Conservation (phyloP, 2,888 invertebrate genomes). For the Lithodes maja region DNA sequence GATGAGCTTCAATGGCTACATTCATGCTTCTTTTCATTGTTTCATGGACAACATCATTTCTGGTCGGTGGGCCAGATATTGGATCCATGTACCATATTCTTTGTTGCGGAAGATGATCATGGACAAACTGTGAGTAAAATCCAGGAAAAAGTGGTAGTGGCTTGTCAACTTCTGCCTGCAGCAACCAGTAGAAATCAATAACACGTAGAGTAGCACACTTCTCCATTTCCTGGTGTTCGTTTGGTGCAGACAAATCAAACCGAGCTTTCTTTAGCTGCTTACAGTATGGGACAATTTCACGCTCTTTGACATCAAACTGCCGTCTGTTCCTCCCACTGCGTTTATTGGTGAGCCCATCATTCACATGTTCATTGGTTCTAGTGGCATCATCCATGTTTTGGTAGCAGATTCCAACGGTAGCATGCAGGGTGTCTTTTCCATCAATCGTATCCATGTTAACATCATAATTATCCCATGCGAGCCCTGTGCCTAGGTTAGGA, state of each 20-base stretch:
- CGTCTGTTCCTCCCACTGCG: not conserved
- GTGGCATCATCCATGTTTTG: not conserved
- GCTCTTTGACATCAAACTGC: not conserved
- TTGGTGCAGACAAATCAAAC: not conserved
- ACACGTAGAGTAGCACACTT: no score
- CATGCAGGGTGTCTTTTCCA: slow-evolving; percentile 6
- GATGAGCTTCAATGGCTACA: slow-evolving; percentile 2
- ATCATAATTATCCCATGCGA: slow-evolving; percentile 15
- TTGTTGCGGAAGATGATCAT: not conserved
- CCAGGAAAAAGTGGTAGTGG: slow-evolving; percentile 21
- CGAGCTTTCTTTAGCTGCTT: not conserved
- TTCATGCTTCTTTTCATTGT: slow-evolving; percentile 12
- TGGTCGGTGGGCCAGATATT: not conserved
- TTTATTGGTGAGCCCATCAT: no score
- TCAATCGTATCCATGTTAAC: slow-evolving; percentile 1
- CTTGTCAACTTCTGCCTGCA: no score
- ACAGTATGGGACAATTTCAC: not conserved
- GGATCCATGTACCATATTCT: slow-evolving; percentile 18
- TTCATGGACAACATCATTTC: slow-evolving; percentile 16
- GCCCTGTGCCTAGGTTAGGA: not conserved
- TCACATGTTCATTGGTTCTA: not conserved
- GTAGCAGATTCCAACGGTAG: slow-evolving; percentile 7
- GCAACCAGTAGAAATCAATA: no score
- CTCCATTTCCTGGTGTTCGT: no score
- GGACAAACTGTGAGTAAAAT: not conserved